A percentile compares a stretch with the other conserved stretches of the same genome.
These are phyloP conservation scores for Sitodiplosis mosellana DNA, from an alignment of 1,140 invertebrate species.

Conservation along the genomic window DNA sequence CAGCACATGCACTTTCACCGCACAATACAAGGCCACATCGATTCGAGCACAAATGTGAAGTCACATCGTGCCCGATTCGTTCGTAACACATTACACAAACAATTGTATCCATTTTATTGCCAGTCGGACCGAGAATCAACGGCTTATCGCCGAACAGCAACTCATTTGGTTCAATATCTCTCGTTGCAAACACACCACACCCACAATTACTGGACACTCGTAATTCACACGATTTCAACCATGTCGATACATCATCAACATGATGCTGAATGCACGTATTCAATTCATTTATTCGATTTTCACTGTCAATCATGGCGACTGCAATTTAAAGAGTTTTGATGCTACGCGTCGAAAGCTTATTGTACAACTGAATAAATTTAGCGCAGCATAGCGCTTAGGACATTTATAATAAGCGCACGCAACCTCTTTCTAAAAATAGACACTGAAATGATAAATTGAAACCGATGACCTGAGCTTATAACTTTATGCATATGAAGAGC, in stretches of 20 bases:
- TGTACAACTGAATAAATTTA: too few relatives aligned
- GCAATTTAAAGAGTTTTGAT: too few relatives aligned
- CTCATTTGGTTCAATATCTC: conserved; percentile 37
- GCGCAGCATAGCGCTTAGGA: too few relatives aligned
- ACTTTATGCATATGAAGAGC: too few relatives aligned
- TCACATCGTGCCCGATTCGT: not conserved
- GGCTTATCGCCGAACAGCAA: conserved; percentile 42
- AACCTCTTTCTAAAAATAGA: too few relatives aligned
- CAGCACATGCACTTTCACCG: conserved; percentile 30
- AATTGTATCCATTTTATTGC: conserved; percentile 22
- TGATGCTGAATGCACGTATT: not conserved
- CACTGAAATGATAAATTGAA: too few relatives aligned
- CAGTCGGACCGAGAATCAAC: conserved; percentile 37
- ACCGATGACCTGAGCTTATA: too few relatives aligned
- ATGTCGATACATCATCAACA: not conserved
- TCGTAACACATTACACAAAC: conserved; percentile 26
- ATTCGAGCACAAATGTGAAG: not conserved
- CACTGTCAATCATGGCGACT: too few relatives aligned
- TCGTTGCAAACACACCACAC: conserved; percentile 37
- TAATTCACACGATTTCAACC: not conserved
- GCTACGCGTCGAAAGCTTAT: too few relatives aligned
- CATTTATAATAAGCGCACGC: too few relatives aligned
- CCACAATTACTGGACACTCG: conserved; percentile 16
- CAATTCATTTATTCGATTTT: not conserved
- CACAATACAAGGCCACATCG: conserved; percentile 1